Evolutionary conservation across 2,797 vertebrate species (phyloP), one percentile per base, ranked within the genome.

Genomic region (Enteromius mattozi): DNA sequence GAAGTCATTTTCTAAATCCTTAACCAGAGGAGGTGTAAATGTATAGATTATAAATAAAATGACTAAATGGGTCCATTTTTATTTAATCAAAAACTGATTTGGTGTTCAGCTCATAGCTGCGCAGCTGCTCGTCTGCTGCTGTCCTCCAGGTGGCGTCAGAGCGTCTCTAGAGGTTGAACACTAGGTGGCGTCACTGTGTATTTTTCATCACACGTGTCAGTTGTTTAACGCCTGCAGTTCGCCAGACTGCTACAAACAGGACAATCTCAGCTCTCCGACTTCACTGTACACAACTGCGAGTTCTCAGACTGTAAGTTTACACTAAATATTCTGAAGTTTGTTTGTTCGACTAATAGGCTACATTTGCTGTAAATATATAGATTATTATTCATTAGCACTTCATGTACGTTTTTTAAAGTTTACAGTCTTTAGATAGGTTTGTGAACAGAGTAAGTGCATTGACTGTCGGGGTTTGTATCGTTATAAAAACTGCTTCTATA

Each of bases 141-240:
- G 14, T 69, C 66, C 35, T 69, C 35, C 10, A 69, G 66, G n/a
- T 17, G 75, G 51, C 35, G 4, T 27, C 35, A 19, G 6, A 59
- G 33, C 21, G 33, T 61, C 35, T 1, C 14, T 42, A 49, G 30
- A 24, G 2, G 2, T 47, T 72, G 5, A 42, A 49, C 84, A 66
- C 24, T 37, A 71, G 61, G 63, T 3, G 75, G 82, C 78, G 72
- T 72, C 54, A 2, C 69, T 16, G 61, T 40, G 79, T 14, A 8
- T 2, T 30, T 21, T 14, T 65, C 70, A 49, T 59, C 37, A 49
- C 81, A 82, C 71, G 71, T 82, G 81, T 30, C 54, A 8, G 59
- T 9, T 27, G 70, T 54, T 33, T 45, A 27, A 78, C 49, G 47
- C n/a, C 42, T 40, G 71, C 24, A n/a, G n/a, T 10, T 65, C 42